These are phyloP conservation scores for Protaetia brevitarsis DNA, from an alignment of 1,140 invertebrate species.

Conservation along the genomic window DNA sequence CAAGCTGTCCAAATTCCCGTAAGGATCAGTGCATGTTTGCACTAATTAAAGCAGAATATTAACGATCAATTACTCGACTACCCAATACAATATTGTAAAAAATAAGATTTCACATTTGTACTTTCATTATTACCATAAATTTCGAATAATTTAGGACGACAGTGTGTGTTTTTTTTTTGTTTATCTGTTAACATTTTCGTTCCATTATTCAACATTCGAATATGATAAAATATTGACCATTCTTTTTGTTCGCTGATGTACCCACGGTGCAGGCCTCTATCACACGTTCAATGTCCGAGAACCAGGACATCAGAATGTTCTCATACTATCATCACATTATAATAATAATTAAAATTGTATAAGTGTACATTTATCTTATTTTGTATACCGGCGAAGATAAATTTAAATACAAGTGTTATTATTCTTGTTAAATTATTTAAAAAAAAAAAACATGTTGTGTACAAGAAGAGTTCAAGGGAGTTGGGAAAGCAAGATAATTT, in stretches of 20 bases:
- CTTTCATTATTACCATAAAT: too few species aligned
- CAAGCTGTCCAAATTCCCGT: too few species aligned
- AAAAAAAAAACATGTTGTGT: not conserved
- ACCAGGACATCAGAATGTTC: not conserved
- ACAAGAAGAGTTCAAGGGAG: constrained; percentile 7
- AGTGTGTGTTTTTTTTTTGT: not conserved
- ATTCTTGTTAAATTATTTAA: not conserved
- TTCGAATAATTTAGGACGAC: not conserved
- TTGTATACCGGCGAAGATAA: not conserved
- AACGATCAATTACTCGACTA: not conserved
- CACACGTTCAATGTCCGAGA: not conserved
- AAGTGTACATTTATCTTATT: not conserved
- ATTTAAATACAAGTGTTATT: not conserved
- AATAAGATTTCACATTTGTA: too few species aligned
- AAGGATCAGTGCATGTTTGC: too few species aligned
- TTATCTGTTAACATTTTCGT: constrained; percentile 3
- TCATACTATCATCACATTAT: not conserved
- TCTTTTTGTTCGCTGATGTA: not conserved
- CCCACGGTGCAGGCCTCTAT: not conserved
- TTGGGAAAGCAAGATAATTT: constrained; percentile 18
- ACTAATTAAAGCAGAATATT: too few species aligned
- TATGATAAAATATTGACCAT: not conserved
- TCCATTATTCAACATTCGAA: not conserved
- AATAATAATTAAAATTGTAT: not conserved
- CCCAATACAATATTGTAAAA: too few species aligned